Conservation (phyloP, 2,888 invertebrate species). For the Drosophila limbata region DNA sequence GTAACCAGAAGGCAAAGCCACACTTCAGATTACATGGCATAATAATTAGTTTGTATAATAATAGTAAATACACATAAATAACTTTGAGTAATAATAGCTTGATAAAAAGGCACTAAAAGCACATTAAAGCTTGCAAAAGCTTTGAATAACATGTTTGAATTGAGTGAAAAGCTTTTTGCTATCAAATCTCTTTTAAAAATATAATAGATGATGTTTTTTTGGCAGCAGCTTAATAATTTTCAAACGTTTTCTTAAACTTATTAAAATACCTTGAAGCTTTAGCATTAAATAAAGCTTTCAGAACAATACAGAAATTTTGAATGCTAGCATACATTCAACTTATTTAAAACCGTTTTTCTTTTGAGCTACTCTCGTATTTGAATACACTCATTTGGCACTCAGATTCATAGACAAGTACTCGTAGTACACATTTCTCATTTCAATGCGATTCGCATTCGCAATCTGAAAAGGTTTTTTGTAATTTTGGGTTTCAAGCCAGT, state of each 20-base stretch:
- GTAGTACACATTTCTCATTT: conserved; percentile 38
- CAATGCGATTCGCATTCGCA: conserved; percentile 45
- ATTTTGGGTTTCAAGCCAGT: conserved; percentile 29
- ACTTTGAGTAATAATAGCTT: no score
- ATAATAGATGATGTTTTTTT: no score
- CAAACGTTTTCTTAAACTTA: neutral
- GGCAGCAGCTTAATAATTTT: no score
- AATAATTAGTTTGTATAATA: no score
- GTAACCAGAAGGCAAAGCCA: no score
- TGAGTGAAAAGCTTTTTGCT: no score
- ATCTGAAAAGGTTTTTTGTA: conserved; percentile 47
- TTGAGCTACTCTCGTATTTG: conserved; percentile 41
- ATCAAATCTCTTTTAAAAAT: no score
- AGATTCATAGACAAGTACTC: conserved; percentile 10
- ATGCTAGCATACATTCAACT: neutral
- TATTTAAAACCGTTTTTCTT: neutral
- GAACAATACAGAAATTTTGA: neutral
- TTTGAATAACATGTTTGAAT: no score
- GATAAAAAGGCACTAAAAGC: neutral
- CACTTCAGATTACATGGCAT: no score
- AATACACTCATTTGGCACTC: conserved; percentile 24
- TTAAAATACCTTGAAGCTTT: neutral
- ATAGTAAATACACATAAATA: no score
- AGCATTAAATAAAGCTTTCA: neutral
- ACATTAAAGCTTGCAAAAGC: neutral